Evolutionary conservation across 2,888 invertebrate genomes (phyloP).

Genomic region (Agonopterix heracliana): DNA sequence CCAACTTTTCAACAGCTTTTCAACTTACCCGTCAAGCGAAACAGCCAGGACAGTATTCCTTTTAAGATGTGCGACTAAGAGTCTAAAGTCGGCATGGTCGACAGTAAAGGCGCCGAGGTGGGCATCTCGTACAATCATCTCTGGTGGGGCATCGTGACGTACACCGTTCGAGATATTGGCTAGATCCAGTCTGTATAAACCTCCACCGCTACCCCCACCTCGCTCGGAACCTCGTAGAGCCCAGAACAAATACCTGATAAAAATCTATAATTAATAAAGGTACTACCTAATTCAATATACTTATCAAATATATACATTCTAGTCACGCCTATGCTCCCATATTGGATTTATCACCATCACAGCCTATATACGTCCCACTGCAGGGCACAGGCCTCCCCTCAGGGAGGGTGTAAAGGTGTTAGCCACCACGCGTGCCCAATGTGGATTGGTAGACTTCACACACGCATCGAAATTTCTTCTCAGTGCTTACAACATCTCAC

Average conservation of each 20-base stretch:
- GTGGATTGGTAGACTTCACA: too few relatives aligned
- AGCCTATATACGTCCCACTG: too few relatives aligned
- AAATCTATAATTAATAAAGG: background rate
- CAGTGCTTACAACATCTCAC: too few relatives aligned
- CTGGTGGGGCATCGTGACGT: constrained; percentile 80
- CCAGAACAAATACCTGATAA: constrained; percentile 87
- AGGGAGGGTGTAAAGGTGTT: too few relatives aligned
- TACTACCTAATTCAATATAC: too few relatives aligned
- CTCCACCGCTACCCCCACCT: constrained; percentile 47
- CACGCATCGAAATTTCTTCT: too few relatives aligned
- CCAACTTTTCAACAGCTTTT: too few relatives aligned
- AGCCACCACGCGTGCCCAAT: too few relatives aligned
- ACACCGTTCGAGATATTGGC: constrained; percentile 85
- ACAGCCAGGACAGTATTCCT: constrained; percentile 88
- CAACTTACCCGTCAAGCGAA: constrained; percentile 85
- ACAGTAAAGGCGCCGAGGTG: constrained; percentile 88
- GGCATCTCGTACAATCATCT: constrained; percentile 79
- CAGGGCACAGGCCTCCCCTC: too few relatives aligned
- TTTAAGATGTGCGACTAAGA: constrained; percentile 84
- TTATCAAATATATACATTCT: too few relatives aligned
- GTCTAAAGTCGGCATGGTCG: constrained; percentile 87
- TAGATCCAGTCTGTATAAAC: constrained; percentile 85
- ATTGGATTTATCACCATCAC: too few relatives aligned
- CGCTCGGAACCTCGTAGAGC: constrained; percentile 73
- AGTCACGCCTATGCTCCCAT: too few relatives aligned